These are phyloP conservation scores for Sarcophilus harrisii DNA, from an alignment of 2,797 vertebrate genomes.

Conservation along the genomic window DNA sequence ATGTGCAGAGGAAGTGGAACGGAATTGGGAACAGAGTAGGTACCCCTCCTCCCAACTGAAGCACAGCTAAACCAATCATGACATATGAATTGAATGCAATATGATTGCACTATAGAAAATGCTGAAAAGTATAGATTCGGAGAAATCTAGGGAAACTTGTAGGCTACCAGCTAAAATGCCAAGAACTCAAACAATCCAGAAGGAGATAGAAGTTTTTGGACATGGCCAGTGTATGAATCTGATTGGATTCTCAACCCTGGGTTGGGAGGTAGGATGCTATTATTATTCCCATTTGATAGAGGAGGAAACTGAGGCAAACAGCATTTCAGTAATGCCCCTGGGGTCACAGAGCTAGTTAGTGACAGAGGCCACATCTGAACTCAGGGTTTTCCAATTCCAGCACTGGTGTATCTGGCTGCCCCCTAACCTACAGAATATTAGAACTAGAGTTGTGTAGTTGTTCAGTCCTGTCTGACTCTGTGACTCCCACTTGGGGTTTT, in stretches of 20 bases:
- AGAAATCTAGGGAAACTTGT: background rate
- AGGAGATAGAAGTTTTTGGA: background rate
- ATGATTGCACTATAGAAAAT: background rate
- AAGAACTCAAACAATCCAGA: background rate
- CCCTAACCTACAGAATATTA: background rate
- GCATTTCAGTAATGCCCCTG: background rate
- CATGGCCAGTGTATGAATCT: background rate
- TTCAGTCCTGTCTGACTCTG: background rate
- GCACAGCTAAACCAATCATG: background rate
- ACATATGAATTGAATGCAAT: background rate
- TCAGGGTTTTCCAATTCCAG: background rate
- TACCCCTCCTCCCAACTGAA: background rate
- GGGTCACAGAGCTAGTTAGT: background rate
- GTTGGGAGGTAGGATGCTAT: background rate
- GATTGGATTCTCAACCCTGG: background rate
- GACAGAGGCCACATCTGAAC: background rate
- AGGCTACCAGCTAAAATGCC: background rate
- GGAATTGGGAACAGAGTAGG: background rate
- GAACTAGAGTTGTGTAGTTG: background rate
- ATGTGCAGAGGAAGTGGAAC: background rate
- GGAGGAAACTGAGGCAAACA: background rate
- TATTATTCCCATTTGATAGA: background rate
- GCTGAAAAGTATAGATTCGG: background rate
- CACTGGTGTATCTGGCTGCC: background rate
- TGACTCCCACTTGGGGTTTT: background rate